phyloP scores from a whole-genome alignment of 2,888 invertebrate species.

The Rotaria sp. region DNA sequence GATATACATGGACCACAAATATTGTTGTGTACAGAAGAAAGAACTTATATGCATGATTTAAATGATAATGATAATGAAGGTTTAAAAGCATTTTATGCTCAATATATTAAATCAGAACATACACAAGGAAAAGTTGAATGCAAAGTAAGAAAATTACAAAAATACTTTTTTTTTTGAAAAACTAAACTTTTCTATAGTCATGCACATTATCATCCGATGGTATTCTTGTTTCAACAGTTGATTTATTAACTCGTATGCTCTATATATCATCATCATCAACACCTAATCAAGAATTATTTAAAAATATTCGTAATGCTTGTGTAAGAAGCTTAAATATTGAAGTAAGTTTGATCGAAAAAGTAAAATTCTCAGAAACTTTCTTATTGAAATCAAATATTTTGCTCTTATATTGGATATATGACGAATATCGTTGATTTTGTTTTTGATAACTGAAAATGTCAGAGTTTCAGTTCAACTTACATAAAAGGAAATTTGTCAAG shows the following conservation, averaged over 20 bases:
- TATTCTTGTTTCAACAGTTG: not conserved
- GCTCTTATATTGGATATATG: too few relatives aligned
- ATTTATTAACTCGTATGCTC: not conserved
- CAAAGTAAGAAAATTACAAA: not conserved
- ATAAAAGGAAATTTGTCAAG: too few relatives aligned
- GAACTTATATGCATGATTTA: constrained; percentile 55
- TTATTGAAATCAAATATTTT: too few relatives aligned
- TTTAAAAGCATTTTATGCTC: not conserved
- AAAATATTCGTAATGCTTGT: constrained; percentile 70
- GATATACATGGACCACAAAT: constrained; percentile 86
- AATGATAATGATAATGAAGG: constrained; percentile 40
- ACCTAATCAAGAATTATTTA: constrained; percentile 52
- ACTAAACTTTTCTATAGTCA: not conserved
- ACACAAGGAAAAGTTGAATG: not conserved
- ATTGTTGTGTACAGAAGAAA: constrained; percentile 76
- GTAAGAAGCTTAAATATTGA: constrained; percentile 81
- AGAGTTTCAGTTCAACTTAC: too few relatives aligned
- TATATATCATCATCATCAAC: constrained; percentile 16
- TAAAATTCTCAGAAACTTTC: too few relatives aligned
- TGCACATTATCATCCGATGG: not conserved
- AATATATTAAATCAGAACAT: not conserved
- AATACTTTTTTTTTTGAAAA: not conserved
- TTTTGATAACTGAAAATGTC: too few relatives aligned
- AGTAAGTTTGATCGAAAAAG: constrained; percentile 58
- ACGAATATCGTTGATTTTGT: too few relatives aligned